Evolutionary conservation across 2,888 invertebrate genomes (phyloP).

Genomic region (Lissonota sp.): DNA sequence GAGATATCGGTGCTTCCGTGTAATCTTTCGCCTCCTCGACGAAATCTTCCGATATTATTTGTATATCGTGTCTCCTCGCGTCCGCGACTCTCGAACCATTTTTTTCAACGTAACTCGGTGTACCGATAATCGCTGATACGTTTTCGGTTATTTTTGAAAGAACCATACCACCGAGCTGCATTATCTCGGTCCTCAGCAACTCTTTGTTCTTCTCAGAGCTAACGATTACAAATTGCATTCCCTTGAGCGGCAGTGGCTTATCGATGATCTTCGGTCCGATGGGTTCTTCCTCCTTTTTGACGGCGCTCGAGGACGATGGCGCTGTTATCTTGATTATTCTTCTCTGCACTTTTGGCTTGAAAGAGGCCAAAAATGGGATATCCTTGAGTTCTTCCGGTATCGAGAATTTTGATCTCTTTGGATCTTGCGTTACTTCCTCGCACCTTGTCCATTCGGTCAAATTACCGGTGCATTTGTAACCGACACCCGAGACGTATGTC

Average conservation of each 20-base stretch:
- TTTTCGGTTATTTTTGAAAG: constrained; percentile 87
- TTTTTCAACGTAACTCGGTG: constrained; percentile 88
- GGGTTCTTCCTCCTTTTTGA: constrained; percentile 85
- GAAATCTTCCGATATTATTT: constrained; percentile 92
- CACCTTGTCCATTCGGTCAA: constrained; percentile 97
- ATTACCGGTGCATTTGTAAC: constrained; percentile 94
- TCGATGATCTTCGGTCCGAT: constrained; percentile 88
- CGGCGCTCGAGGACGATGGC: constrained; percentile 82
- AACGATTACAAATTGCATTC: constrained; percentile 91
- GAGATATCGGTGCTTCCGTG: constrained; percentile 87
- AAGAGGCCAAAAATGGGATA: constrained; percentile 86
- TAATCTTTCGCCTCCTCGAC: constrained; percentile 88
- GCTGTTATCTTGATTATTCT: constrained; percentile 86
- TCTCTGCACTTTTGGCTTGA: constrained; percentile 86
- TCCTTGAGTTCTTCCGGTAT: constrained; percentile 88
- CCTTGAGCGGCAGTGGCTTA: constrained; percentile 89
- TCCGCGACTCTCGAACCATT: constrained; percentile 88
- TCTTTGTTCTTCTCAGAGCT: constrained; percentile 86
- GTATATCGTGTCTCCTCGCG: constrained; percentile 89
- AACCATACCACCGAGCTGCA: constrained; percentile 91
- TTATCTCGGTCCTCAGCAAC: constrained; percentile 88
- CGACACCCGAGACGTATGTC: constrained; percentile 87
- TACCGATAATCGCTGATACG: constrained; percentile 91
- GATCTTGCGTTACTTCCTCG: constrained; percentile 88
- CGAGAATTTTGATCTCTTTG: constrained; percentile 89